Percentiles rank a stretch among this genome's conserved stretches.
phyloP scores from a whole-genome alignment of 2,797 vertebrate genomes.

The Oryzias dopingdopingensis region DNA sequence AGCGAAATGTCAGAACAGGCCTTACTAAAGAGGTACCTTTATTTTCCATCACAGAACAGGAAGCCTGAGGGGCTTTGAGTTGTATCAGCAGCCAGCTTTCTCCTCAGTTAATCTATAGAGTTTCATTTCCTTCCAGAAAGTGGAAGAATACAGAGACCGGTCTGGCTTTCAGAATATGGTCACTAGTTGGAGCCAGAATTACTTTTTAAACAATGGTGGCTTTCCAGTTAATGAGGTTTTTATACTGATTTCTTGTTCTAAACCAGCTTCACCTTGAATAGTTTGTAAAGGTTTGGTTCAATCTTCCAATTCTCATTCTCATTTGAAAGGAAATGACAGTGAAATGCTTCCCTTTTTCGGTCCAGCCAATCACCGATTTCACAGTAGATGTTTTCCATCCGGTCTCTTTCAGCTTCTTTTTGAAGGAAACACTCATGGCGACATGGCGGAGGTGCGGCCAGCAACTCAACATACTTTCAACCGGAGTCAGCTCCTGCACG shows the following conservation, averaged over 20 bases:
- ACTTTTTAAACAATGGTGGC: no score
- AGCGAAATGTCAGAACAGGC: conserved; percentile 42
- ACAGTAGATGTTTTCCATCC: conserved; percentile 9
- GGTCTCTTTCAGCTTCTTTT: not conserved
- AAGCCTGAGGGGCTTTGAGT: conserved; percentile 36
- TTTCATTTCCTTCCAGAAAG: conserved; percentile 35
- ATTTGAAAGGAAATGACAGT: not conserved
- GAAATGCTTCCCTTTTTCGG: not conserved
- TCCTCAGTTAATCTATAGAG: conserved; percentile 12
- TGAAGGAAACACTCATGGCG: not conserved
- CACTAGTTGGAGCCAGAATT: not conserved
- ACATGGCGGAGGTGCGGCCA: not conserved
- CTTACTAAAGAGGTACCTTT: conserved; percentile 35
- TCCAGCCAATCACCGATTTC: not conserved
- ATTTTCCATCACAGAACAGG: conserved; percentile 61
- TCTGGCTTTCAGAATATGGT: not conserved
- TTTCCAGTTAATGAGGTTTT: no score
- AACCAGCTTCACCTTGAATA: not conserved
- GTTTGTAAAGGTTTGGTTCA: no score
- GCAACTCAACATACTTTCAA: not conserved
- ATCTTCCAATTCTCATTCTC: not conserved
- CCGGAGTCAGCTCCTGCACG: not conserved
- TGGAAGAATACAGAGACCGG: not conserved
- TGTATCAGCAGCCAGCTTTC: conserved; percentile 22
- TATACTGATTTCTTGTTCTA: not conserved